These are phyloP conservation scores for Brachionichthys hirsutus DNA, from an alignment of 2,113 vertebrate species.

Conservation along the genomic window DNA sequence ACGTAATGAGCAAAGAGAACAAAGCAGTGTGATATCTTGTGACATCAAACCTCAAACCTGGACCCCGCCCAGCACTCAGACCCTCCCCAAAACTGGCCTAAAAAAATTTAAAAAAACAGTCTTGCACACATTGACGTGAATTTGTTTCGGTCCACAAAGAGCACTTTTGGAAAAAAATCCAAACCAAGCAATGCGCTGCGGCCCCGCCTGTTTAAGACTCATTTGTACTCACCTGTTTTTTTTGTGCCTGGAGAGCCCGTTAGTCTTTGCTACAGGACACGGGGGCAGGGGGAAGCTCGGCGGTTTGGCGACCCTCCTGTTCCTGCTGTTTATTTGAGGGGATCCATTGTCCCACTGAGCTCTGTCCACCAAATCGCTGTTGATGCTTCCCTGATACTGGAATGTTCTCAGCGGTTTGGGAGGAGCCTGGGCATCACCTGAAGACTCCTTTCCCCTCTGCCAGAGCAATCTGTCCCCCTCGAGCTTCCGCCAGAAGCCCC, in stretches of 20 bases:
- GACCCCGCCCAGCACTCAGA: constrained; percentile 52
- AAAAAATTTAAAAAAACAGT: too few relatives aligned
- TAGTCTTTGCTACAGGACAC: constrained; percentile 60
- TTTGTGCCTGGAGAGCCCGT: constrained; percentile 83
- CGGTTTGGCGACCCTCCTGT: constrained; percentile 56
- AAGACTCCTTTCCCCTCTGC: constrained; percentile 70
- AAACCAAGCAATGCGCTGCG: background rate
- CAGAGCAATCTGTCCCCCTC: constrained; percentile 78
- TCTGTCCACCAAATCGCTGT: constrained; percentile 34
- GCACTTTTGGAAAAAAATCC: too few relatives aligned
- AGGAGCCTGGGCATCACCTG: constrained; percentile 73
- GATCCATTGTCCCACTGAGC: constrained; percentile 49
- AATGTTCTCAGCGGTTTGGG: constrained; percentile 95
- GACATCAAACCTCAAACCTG: constrained; percentile 74
- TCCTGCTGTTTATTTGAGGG: constrained; percentile 46
- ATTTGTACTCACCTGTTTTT: constrained; percentile 83
- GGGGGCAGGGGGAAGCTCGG: constrained; percentile 73
- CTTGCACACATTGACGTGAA: background rate
- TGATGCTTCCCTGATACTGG: constrained; percentile 79
- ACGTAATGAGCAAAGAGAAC: constrained; percentile 67
- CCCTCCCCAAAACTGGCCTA: constrained; percentile 18
- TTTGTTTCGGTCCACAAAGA: too few relatives aligned
- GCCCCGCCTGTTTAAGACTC: background rate
- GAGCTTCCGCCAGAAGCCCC: constrained; percentile 84
- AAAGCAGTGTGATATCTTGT: constrained; percentile 63